A percentile compares a stretch with the other conserved stretches of the same genome.
Conservation (phyloP, 2,888 invertebrate genomes). For the Ptychoptera albimana region DNA sequence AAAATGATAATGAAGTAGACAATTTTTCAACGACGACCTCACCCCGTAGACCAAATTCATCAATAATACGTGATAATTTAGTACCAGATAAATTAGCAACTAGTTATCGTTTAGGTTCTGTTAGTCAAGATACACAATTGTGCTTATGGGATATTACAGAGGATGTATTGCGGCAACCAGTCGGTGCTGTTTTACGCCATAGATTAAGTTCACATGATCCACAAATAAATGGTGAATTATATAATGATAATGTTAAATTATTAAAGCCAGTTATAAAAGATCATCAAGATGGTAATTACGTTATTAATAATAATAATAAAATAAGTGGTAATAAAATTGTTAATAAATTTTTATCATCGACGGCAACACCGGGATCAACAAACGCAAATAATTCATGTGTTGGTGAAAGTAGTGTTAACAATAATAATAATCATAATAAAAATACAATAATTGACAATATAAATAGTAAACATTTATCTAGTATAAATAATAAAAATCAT, state of each 20-base stretch:
- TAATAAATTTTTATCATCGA: conserved; percentile 1
- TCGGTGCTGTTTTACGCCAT: conserved; percentile 9
- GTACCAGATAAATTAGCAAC: conserved; percentile 36
- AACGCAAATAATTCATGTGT: not conserved
- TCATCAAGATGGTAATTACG: conserved; percentile 11
- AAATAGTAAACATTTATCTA: conserved; percentile 5
- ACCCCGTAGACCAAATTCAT: conserved; percentile 23
- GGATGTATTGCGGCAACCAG: conserved; percentile 70
- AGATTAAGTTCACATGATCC: conserved; percentile 13
- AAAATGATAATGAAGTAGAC: conserved; percentile 23
- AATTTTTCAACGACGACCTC: conserved; percentile 13
- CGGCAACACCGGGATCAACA: not conserved
- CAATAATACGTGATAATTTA: conserved; percentile 25
- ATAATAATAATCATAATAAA: conserved; percentile 12
- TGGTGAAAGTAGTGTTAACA: not conserved
- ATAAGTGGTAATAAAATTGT: conserved; percentile 18
- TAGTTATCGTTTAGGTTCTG: conserved; percentile 79
- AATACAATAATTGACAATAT: conserved; percentile 13
- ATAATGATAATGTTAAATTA: conserved; percentile 26
- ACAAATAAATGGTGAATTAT: conserved; percentile 21
- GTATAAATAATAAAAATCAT: conserved; percentile 11
- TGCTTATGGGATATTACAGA: conserved; percentile 98
- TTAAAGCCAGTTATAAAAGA: conserved; percentile 18
- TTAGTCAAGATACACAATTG: conserved; percentile 94
- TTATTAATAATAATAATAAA: conserved; percentile 22